phyloP scores from a whole-genome alignment of 2,888 invertebrate genomes.

The Leptopterna dolabrata region DNA sequence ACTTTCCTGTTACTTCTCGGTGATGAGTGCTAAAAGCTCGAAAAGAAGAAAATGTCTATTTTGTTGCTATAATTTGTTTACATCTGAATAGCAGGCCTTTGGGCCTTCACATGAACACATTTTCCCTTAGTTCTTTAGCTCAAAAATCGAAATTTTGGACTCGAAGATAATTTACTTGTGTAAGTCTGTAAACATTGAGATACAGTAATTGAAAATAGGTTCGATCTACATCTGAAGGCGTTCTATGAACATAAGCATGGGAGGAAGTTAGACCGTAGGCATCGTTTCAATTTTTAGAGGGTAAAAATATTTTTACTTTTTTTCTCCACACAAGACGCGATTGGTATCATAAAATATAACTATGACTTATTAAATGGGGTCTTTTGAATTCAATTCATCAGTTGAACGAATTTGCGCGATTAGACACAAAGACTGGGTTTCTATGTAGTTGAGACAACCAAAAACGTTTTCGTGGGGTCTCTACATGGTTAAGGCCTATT shows the following conservation, averaged over 20 bases:
- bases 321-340: no score
- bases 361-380: no score
- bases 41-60: not conserved
- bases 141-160: not conserved
- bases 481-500: no score
- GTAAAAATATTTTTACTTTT: no score
- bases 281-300: not conserved
- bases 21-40: not conserved
- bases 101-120: constrained; percentile 11
- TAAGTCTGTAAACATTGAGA: not conserved
- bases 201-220: not conserved
- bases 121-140: not conserved
- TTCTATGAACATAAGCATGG: not conserved
- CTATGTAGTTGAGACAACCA: no score
- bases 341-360: no score
- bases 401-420: no score
- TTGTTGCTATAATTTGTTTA: not conserved
- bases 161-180: not conserved
- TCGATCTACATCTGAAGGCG: not conserved
- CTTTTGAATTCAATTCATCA: no score
- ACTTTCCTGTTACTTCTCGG: not conserved
- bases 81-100: not conserved
- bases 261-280: not conserved
- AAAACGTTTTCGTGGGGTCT: no score
- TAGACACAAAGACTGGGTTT: no score